Base-by-base conservation (phyloP, 1,140 invertebrate species). In the Sitodiplosis mosellana region DNA sequence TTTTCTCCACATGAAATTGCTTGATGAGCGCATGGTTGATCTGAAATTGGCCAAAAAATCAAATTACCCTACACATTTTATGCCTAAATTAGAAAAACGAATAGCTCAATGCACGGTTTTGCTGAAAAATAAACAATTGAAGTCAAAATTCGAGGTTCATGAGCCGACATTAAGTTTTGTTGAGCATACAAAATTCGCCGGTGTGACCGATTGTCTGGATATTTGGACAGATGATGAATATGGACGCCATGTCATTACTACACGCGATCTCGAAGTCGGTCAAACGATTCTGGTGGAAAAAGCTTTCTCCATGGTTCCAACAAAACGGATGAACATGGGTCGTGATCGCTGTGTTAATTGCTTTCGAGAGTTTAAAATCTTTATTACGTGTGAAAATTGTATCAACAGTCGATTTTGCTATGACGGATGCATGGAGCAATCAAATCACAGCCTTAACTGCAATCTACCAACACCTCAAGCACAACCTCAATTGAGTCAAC, bases 61-160 rank as follows among this genome's bases (percentile, higher is more conserved):
- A 18, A 47, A 47, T 15, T 47, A 47, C n/a, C 46, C 46, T 10
- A n/a, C 37, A 14, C 20, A 47, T 5, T 36, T 36, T n/a, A 36
- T 21, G 8, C n/a, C 34, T 2, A 40, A 36, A 8, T 18, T 47
- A 20, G 36, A 40, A n/a, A 40, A 37, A 20, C 46, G 46, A 19
- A 34, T 36, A 37, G 2, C 15, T 21, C 34, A 38, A 38, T 47
- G 46, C 15, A 2, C 15, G 14, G 6, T 14, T 15, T 40, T 18
- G 6, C 37, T 47, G 21, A 40, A 37, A 19, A 40, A 47, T 37
- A 10, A 14, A 44, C 17, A n/a, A 6, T 18, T 12, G 17, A 15
- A n/a, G 37, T 15, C 17, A 3, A 40, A n/a, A 15, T n/a, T 40
- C 17, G 37, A 40, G 3, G 17, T 40, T 15, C 37, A 12, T 15